A percentile compares a stretch with the other conserved stretches of the same genome.
phyloP scores from a whole-genome alignment of 2,113 vertebrate species.

The Motacilla tschutschensis region DNA sequence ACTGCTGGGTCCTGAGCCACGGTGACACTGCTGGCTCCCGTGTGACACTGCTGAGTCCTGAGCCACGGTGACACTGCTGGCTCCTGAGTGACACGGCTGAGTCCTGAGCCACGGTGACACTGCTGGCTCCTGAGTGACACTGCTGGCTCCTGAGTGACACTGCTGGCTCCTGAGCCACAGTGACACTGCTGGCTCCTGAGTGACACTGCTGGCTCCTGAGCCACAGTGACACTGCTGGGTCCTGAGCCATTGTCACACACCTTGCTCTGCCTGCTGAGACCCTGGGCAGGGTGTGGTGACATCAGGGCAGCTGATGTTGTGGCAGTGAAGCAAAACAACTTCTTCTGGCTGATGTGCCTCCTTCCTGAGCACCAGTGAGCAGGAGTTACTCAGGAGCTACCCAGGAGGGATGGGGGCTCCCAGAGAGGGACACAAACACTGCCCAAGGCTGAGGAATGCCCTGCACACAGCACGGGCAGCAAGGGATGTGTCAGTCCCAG shows the following conservation, averaged over 20 bases:
- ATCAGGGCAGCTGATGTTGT: background rate
- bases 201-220: too few relatives aligned
- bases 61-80: too few relatives aligned
- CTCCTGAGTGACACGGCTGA: too few relatives aligned
- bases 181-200: too few relatives aligned
- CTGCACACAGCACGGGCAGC: fast-evolving
- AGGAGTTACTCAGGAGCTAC: background rate
- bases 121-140: too few relatives aligned
- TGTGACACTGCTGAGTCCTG: too few relatives aligned
- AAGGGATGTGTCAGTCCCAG: background rate
- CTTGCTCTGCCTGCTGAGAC: background rate
- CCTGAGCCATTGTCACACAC: background rate
- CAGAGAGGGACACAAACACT: background rate
- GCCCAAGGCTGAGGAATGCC: background rate
- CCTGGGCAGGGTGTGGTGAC: background rate
- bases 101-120: too few relatives aligned
- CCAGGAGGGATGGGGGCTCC: background rate
- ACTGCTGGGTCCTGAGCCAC: too few relatives aligned
- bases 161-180: too few relatives aligned
- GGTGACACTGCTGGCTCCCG: too few relatives aligned
- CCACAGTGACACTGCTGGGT: too few relatives aligned
- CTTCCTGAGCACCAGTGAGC: background rate
- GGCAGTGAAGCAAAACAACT: background rate
- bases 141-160: too few relatives aligned
- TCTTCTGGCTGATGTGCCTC: background rate